phyloP scores from a whole-genome alignment of 2,113 vertebrate species.

The Pollimyrus isidori region DNA sequence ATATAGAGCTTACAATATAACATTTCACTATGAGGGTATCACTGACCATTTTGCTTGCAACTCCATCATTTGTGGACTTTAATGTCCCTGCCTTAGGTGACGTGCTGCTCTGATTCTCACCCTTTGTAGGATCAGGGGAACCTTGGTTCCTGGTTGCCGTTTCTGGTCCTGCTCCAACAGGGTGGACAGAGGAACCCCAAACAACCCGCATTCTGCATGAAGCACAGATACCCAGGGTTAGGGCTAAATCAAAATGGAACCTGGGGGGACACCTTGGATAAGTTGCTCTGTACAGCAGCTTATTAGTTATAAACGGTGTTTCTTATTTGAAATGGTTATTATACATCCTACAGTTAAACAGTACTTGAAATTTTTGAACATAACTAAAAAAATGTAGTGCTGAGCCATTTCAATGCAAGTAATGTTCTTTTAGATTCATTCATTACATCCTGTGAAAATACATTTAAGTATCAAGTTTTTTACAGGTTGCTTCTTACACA shows the following conservation, averaged over 20 bases:
- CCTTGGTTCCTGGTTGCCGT: constrained; percentile 68
- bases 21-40: not conserved
- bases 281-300: not conserved
- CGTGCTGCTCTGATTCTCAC: constrained; percentile 50
- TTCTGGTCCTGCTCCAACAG: constrained; percentile 91
- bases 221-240: not conserved
- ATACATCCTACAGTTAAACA: not conserved
- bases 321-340: not conserved
- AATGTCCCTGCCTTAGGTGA: not conserved
- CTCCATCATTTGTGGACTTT: not conserved
- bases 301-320: not conserved
- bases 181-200: constrained; percentile 73
- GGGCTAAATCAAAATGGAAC: not conserved
- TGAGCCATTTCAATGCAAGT: not conserved
- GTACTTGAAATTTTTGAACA: not conserved
- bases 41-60: not conserved
- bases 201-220: constrained; percentile 77
- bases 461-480: not conserved
- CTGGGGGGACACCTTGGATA: not conserved
- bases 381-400: not conserved
- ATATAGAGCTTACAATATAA: not conserved
- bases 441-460: not conserved
- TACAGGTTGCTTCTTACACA: not conserved
- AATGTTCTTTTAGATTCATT: not conserved
- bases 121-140: constrained; percentile 84